Evolutionary conservation across 1,140 invertebrate species (phyloP), one percentile per base, ranked within the genome.

Genomic region (Calephelis virginiensis): DNA sequence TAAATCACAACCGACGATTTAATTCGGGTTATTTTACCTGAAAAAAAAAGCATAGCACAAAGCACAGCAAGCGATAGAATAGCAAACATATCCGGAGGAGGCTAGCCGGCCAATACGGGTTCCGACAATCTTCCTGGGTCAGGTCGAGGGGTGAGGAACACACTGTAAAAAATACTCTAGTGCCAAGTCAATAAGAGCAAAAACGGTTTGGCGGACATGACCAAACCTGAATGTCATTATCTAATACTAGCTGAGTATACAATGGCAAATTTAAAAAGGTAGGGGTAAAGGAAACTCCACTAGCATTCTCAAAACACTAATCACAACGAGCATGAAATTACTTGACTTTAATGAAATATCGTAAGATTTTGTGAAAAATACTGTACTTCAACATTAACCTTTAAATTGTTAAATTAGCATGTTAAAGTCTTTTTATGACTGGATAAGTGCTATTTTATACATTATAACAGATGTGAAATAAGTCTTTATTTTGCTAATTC

Each of bases 91-190:
- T 83, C 78, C 77, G 81, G 80, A 86, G 88, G 86, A 89, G 85
- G 88, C 83, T 89, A 89, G 88, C 88, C 88, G 85, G 83, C 81
- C 77, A 83, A 69, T 81, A 81, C 79, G 79, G 83, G 83, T 83
- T 80, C 79, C 81, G 82, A 83, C 78, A 53, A 75, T 82, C 78
- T 84, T 86, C 85, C 77, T 72, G 81, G 81, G 80, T 84, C 81
- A 75, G 85, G 85, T 85, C 82, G 83, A 82, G 85, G 85, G 85
- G 85, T 87, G 85, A 85, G 85, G 90, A 83, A 77, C 78, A 89
- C 89, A 91, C 91, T 92, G 91, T 91, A 91, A 91, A 89, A 91
- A 89, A 92, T 84, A 86, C 86, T 91, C 90, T 92, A 91, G 86
- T 88, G 91, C 91, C 87, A 88, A 80, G 82, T 88, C 81, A 85